Base-by-base conservation (phyloP, 2,888 invertebrate genomes). In the Abrostola triplasia region DNA sequence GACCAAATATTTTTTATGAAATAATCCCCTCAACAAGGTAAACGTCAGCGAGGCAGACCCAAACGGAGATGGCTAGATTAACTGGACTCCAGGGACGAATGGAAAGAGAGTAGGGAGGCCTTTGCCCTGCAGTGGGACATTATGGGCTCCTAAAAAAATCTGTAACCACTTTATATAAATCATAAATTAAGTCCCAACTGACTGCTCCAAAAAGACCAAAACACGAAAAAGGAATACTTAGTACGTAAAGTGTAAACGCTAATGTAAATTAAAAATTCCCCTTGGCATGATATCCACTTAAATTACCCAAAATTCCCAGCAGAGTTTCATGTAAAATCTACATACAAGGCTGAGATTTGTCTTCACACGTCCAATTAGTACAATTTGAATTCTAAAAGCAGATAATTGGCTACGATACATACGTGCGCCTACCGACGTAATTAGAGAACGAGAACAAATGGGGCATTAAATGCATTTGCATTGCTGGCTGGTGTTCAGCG, bases 391-490 rank as follows among this genome's bases (percentile, higher is more conserved):
- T 48, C 59, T 53, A 59, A 53, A 51, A 59, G 53, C 59, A 53
- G 59, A 53, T 48, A 59, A 59, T 59, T 67, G 49, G 36, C 49
- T 10, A 12, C 63, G 48, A 56, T 70, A 54, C 57, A 62, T 55
- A 59, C 7, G 52, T 36, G 53, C 37, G 53, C 60, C 40, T 58
- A 51, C 51, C 36, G 55, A 40, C 52, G 42, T 63, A 64, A 59
- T 67, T 67, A 67, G 40, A 35, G 51, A 41, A 40, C 5, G 53
- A 10, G 37, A 53, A 54, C 67, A 55, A 70, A 74, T 70, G 64
- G 52, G 52, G 63, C 61, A 51, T 59, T 61, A 53, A 69, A 65
- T 68, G 60, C 72, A 76, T 72, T 72, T 57, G 65, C 60, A 60
- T 47, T 61, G 13, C 12, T 7, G 6, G 42, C 48, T 36, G 48